phyloP scores from a whole-genome alignment of 2,113 vertebrate species.

The Orthochromis indermauri region DNA sequence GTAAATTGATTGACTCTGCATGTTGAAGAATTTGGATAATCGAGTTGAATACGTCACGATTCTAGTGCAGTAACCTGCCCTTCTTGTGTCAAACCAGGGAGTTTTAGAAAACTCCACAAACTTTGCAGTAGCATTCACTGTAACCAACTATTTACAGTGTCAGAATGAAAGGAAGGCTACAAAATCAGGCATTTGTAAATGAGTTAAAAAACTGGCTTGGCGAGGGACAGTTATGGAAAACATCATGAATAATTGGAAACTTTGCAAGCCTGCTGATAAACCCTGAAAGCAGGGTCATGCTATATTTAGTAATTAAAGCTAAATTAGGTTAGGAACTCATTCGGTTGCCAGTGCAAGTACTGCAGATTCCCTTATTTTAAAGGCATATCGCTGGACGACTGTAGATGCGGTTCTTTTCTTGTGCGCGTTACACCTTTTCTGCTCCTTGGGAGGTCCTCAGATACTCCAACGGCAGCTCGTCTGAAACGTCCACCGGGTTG shows the following conservation, averaged over 20 bases:
- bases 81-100: background rate
- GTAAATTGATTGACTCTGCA: background rate
- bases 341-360: background rate
- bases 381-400: background rate
- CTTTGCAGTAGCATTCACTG: background rate
- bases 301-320: background rate
- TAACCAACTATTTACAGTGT: background rate
- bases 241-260: background rate
- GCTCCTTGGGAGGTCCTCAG: background rate
- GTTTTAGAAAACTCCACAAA: background rate
- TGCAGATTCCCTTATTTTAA: background rate
- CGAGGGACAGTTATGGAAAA: background rate
- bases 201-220: background rate
- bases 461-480: conserved; percentile 27
- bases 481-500: conserved; percentile 53
- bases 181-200: background rate
- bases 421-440: background rate
- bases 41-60: background rate
- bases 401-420: background rate
- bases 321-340: background rate
- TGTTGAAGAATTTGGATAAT: background rate
- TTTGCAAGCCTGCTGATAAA: background rate
- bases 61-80: rapidly evolving
- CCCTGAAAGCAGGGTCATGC: background rate
- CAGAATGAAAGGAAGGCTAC: background rate